These are phyloP conservation scores for Serilophus lunatus DNA, from an alignment of 2,113 vertebrate genomes.

Conservation along the genomic window DNA sequence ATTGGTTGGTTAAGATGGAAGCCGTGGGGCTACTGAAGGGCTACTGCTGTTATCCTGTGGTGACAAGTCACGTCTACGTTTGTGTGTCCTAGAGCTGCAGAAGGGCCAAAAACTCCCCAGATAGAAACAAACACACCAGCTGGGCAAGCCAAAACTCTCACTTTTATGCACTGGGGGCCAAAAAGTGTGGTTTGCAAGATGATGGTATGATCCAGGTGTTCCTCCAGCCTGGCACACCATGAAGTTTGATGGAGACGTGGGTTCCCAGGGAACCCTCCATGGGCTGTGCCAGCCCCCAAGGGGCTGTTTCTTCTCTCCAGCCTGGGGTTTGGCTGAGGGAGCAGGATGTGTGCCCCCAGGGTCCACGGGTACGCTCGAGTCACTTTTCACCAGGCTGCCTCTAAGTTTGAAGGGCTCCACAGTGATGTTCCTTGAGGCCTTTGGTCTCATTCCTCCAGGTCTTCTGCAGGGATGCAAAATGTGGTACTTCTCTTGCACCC, in stretches of 20 bases:
- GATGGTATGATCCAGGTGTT: background rate
- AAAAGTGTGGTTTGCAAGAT: background rate
- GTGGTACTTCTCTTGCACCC: background rate
- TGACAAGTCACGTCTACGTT: rapidly evolving
- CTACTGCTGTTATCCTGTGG: background rate
- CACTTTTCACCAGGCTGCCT: background rate
- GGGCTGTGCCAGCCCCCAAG: background rate
- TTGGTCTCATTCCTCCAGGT: background rate
- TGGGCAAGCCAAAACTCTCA: background rate
- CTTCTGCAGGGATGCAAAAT: background rate
- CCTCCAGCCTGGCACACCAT: background rate
- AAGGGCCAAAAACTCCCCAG: background rate
- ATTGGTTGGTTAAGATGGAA: background rate
- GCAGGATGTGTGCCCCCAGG: rapidly evolving
- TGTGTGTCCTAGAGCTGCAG: background rate
- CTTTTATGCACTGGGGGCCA: rapidly evolving
- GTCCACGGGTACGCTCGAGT: rapidly evolving
- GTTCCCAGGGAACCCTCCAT: background rate
- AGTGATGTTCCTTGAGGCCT: background rate
- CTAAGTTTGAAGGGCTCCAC: background rate
- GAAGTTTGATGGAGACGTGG: rapidly evolving
- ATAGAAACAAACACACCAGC: background rate
- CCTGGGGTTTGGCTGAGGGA: background rate
- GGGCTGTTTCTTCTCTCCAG: background rate
- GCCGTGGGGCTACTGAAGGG: background rate